A percentile compares a stretch with the other conserved stretches of the same genome.
phyloP scores from a whole-genome alignment of 37 sponge, comb jelly and placozoan genomes.

The Axinella damicornis region DNA sequence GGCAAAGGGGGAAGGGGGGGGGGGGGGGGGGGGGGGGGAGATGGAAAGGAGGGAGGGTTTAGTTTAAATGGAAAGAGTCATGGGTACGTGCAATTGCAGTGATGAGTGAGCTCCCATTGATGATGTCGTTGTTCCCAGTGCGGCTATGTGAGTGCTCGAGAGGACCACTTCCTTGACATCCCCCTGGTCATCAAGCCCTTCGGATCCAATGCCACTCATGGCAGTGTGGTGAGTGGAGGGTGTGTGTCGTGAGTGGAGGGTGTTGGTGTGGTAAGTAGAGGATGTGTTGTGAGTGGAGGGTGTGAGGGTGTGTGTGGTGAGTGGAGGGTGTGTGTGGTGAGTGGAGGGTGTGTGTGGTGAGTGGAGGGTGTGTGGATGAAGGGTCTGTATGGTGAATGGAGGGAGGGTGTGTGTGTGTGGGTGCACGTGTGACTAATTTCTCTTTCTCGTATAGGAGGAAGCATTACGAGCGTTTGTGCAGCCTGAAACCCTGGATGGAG shows the following conservation, averaged over 20 bases:
- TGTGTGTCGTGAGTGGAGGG: no score
- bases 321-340: no score
- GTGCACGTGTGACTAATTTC: neutral
- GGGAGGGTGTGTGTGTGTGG: no score
- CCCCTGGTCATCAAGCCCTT: slow-evolving; percentile 95
- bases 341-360: no score
- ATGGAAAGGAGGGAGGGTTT: no score
- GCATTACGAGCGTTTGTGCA: slow-evolving; percentile 86
- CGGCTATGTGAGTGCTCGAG: slow-evolving; percentile 79
- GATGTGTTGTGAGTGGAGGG: neutral
- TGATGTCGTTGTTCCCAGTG: slow-evolving; percentile 66
- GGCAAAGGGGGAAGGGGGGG: no score
- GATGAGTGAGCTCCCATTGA: no score
- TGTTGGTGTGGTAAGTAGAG: no score
- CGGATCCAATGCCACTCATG: slow-evolving; percentile 64
- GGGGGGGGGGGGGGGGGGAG: no score
- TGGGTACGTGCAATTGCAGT: neutral
- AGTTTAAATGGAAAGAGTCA: no score
- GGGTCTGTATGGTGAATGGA: no score
- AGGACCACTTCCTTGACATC: slow-evolving; percentile 88
- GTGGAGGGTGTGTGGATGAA: neutral
- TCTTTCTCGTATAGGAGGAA: slow-evolving; percentile 61
- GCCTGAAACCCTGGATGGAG: slow-evolving; percentile 84
- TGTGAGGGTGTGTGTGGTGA: slow-evolving; percentile 9
- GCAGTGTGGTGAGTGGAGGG: slow-evolving; percentile 84